phyloP scores from a whole-genome alignment of 2,888 invertebrate genomes.

The Stegophylla sp. region DNA sequence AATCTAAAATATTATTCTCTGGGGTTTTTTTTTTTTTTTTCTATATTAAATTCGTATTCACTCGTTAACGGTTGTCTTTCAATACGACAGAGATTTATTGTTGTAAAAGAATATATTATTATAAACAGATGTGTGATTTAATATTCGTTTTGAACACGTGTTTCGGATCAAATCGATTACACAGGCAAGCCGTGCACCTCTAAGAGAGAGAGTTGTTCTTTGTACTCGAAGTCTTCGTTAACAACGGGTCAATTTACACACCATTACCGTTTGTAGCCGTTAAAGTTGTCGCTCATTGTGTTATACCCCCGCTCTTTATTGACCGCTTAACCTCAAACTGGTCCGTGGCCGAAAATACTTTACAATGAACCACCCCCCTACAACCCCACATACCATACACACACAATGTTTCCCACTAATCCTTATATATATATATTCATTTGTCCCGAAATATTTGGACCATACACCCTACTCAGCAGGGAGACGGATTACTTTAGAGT shows the following conservation, averaged over 20 bases:
- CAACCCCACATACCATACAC: neutral
- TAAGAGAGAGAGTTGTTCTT: neutral
- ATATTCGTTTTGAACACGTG: neutral
- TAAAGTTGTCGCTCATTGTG: constrained; percentile 7
- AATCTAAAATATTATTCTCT: too few species aligned
- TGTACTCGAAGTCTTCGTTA: neutral
- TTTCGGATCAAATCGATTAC: neutral
- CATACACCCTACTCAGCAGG: neutral
- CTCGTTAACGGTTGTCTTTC: too few species aligned
- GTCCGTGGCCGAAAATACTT: constrained; percentile 7
- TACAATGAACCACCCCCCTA: constrained; percentile 1
- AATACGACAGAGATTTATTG: too few species aligned
- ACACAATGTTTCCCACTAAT: constrained; percentile 1
- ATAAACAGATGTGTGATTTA: too few species aligned
- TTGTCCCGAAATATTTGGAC: constrained; percentile 12
- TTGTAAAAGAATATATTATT: too few species aligned
- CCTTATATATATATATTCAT: constrained; percentile 23
- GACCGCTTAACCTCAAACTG: constrained; percentile 27
- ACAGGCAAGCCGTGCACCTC: neutral
- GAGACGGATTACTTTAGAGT: neutral
- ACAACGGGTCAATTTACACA: constrained; percentile 14
- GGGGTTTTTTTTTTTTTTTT: too few species aligned
- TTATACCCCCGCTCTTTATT: constrained; percentile 26
- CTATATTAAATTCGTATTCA: too few species aligned
- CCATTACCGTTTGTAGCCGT: neutral